Base-by-base conservation (phyloP, 2,797 vertebrate genomes). In the Trachurus trachurus region DNA sequence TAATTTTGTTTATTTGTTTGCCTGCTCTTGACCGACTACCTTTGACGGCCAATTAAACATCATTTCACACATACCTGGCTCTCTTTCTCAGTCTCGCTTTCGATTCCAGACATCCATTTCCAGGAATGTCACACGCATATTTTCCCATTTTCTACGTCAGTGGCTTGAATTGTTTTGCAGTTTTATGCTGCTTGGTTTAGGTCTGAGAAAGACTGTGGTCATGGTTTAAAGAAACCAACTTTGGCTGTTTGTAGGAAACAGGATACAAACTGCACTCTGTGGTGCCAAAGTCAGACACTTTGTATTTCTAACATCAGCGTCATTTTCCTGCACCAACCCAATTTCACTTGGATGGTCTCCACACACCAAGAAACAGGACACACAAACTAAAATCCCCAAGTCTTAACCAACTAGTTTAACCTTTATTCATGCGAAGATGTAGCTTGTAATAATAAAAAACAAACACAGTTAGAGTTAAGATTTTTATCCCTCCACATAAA, bases 401-500 rank as follows among this genome's bases (percentile, higher is more conserved):
- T 34, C 49, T 21, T 42, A 42, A 52, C 39, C 26, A 42, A 52
- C 9, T 11, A 19, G 9, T 53, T 53, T 26, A 22, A 42, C 1
- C 7, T 4, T 4, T 21, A 45, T 15, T n/a, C 17, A 17, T 6
- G 29, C 13, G 26, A 61, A 1, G 22, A n/a, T 29, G 9, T 2
- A 60, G 49, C 29, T 11, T 40, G 58, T 6, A 49, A 45, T 62
- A 22, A 0, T 61, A 26, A 26, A 26, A 42, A 9, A 65, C 19
- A 52, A 29, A 4, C 22, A 34, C 12, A 21, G 13, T 58, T 15
- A 4, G 3, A 40, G 6, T 60, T 52, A 44, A 64, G n/a, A 42
- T 52, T 50, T 76, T 17, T 50, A 45, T 71, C 11, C 2, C 11
- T 34, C 39, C 10, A 71, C 34, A 53, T 78, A 8, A 58, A 61